Evolutionary conservation across 2,113 vertebrate genomes (phyloP), one percentile per base, ranked within the genome.

Genomic region (Nannospalax galili): DNA sequence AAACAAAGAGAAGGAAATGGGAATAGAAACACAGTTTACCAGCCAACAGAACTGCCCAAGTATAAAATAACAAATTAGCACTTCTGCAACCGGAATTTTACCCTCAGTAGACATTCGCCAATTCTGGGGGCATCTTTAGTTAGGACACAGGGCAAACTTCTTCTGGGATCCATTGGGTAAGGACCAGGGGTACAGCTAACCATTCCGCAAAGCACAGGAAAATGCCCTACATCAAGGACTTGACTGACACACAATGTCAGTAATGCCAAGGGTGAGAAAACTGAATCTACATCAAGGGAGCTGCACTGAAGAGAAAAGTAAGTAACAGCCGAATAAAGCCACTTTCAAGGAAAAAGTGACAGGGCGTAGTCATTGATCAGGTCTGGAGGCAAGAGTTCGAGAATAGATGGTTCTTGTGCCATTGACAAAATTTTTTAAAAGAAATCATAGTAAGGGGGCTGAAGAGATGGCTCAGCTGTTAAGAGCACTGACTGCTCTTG

Each of bases 261-360:
- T 3, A n/a, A 3, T 48, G 14, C 20, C 87, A 77, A 65, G 17
- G 32, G 10, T 73, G 56, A 93, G 60, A 72, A 89, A 92, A 92
- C 30, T 7, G 56, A 4, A n/a, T 94, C 77, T 88, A 91, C 90
- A 72, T 91, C 67, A 88, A 91, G 26, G n/a, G 48, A 32, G 14
- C 42, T 6, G 35, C 32, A 19, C 26, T 67, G 11, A 88, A 91
- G 89, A 90, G 72, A 89, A 82, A 67, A 74, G 45, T 10, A 84
- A 95, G 84, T 82, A 75, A 35, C 52, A 79, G 56, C 65, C 17
- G 85, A 65, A 45, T n/a, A 85, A 15, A 88, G 73, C 52, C 84
- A 62, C 73, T 79, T 80, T 92, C 62, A 62, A 73, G 17, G 35
- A 48, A 73, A 88, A 89, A 7, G 26, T 32, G 7, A 56, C 60